A percentile compares a stretch with the other conserved stretches of the same genome.
Evolutionary conservation across 2,113 vertebrate species (phyloP).

Genomic region (Channa maculata): DNA sequence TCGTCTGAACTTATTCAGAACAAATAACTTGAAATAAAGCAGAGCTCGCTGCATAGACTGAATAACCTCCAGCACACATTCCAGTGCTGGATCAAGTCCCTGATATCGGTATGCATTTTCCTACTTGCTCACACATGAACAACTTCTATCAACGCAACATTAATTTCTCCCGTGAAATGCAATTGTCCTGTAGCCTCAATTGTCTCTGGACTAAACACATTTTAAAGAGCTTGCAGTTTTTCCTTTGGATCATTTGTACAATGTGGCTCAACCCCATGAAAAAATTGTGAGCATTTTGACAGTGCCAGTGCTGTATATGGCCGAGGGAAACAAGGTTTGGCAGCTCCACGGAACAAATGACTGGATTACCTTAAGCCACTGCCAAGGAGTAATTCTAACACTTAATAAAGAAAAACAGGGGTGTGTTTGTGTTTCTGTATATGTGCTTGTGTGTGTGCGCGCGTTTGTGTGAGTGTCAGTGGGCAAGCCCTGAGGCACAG

Average conservation of each 20-base stretch:
- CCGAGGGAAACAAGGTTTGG: slow-evolving; percentile 81
- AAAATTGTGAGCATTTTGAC: slow-evolving; percentile 47
- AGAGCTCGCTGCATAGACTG: slow-evolving; percentile 37
- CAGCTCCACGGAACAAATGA: slow-evolving; percentile 84
- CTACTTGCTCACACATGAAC: slow-evolving; percentile 33
- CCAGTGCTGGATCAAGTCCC: slow-evolving; percentile 20
- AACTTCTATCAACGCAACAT: slow-evolving; percentile 45
- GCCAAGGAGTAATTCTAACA: slow-evolving; percentile 85
- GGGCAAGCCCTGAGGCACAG: slow-evolving; percentile 68
- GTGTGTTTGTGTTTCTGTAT: slow-evolving; percentile 36
- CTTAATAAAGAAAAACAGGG: slow-evolving; percentile 82
- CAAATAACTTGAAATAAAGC: slow-evolving; percentile 55
- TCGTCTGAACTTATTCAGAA: slow-evolving; percentile 53
- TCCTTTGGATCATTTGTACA: slow-evolving; percentile 23
- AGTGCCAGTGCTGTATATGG: slow-evolving; percentile 74
- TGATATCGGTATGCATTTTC: slow-evolving; percentile 31
- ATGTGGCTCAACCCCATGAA: slow-evolving; percentile 54
- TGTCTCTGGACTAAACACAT: slow-evolving; percentile 39
- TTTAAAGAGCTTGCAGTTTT: slow-evolving; percentile 48
- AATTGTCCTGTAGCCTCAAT: slow-evolving; percentile 45
- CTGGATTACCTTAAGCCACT: slow-evolving; percentile 83
- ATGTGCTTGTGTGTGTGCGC: slow-evolving; percentile 40
- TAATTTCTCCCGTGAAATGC: slow-evolving; percentile 32
- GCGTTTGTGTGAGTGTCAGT: slow-evolving; percentile 48
- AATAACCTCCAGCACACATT: slow-evolving; percentile 50